phyloP scores from a whole-genome alignment of 1,140 invertebrate genomes.

The Cataglyphis hispanica region DNA sequence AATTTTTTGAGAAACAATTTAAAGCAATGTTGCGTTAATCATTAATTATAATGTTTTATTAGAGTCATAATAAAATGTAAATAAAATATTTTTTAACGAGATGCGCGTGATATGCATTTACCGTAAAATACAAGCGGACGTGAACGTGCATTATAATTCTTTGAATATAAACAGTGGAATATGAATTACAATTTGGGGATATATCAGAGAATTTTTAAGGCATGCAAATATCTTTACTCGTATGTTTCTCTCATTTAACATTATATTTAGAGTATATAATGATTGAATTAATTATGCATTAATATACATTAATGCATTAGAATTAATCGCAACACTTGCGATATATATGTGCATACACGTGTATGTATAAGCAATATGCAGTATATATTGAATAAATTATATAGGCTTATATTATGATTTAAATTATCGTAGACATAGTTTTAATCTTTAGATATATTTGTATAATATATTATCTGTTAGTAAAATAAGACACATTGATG shows the following conservation, averaged over 20 bases:
- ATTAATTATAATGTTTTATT: background rate
- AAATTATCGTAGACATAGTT: background rate
- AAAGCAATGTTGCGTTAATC: background rate
- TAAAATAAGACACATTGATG: background rate
- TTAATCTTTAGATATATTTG: background rate
- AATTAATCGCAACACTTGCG: conserved; percentile 3
- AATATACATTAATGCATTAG: conserved; percentile 9
- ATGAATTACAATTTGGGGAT: conserved; percentile 8
- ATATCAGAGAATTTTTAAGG: conserved; percentile 6
- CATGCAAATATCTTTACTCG: background rate
- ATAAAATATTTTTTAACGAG: background rate
- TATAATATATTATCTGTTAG: background rate
- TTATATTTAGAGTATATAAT: background rate
- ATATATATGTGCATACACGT: background rate
- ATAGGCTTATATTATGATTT: background rate
- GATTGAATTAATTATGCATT: background rate
- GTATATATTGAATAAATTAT: conserved; percentile 21
- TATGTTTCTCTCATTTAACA: background rate
- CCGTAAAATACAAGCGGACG: background rate
- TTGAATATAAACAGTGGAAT: background rate
- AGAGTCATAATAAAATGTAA: background rate
- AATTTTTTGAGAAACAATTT: conserved; percentile 14
- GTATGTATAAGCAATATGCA: background rate
- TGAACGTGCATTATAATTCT: background rate
- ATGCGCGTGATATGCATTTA: background rate